Conservation (phyloP, 2,888 invertebrate genomes). For the Rhabditophanes sp. region DNA sequence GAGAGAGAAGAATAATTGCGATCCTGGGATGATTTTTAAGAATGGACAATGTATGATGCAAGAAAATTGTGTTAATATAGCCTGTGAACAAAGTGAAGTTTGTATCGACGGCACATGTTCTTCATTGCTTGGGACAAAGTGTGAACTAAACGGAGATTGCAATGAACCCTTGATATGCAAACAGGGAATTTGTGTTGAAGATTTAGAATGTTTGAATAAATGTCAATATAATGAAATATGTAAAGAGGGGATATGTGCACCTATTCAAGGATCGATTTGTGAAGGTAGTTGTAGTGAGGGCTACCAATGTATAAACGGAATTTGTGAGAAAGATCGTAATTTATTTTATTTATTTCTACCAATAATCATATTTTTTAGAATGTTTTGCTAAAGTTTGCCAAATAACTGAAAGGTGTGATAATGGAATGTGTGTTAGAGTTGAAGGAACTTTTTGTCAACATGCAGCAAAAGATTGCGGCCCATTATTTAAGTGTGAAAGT, state of each 20-base stretch:
- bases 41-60: conserved; percentile 13
- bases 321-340: conserved; percentile 27
- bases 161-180: too few species aligned
- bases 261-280: conserved; percentile 17
- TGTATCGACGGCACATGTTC: conserved; percentile 32
- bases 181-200: too few species aligned
- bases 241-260: conserved; percentile 14
- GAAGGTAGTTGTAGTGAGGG: conserved; percentile 21
- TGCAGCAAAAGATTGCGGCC: conserved; percentile 31
- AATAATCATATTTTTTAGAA: conserved; percentile 15
- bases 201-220: too few species aligned
- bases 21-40: conserved; percentile 15
- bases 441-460: conserved; percentile 24
- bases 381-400: conserved; percentile 34
- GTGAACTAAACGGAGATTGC: conserved; percentile 33
- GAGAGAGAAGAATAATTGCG: too few species aligned
- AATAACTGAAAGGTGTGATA: conserved; percentile 33
- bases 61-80: conserved; percentile 17
- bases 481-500: conserved; percentile 24
- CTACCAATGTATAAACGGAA: conserved; percentile 28
- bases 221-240: too few species aligned
- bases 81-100: conserved; percentile 23
- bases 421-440: conserved; percentile 28
- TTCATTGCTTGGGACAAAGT: conserved; percentile 21
- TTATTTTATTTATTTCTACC: neutral